Evolutionary conservation across 2,113 vertebrate species (phyloP).

Genomic region (Sylvilagus bachmani): DNA sequence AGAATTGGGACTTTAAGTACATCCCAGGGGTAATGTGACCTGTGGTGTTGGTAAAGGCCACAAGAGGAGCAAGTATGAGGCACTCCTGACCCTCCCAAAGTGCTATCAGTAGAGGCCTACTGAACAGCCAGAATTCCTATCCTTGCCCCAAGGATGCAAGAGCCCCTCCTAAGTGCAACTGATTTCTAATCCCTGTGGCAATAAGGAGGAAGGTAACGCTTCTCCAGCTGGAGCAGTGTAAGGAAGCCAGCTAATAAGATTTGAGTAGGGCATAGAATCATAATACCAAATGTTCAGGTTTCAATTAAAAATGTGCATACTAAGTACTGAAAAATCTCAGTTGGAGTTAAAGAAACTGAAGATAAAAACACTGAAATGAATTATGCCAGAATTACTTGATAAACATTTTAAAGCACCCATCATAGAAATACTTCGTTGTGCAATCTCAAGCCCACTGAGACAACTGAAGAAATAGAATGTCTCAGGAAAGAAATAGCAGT

Average conservation of each 20-base stretch:
- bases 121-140: not conserved
- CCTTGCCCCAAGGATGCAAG: not conserved
- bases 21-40: not conserved
- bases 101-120: not conserved
- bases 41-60: not conserved
- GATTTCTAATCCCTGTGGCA: not conserved
- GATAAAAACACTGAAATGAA: not conserved
- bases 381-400: slow-evolving; percentile 23
- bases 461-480: slow-evolving; percentile 31
- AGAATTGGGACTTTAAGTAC: not conserved
- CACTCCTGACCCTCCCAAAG: not conserved
- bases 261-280: not conserved
- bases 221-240: not conserved
- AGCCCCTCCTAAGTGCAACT: not conserved
- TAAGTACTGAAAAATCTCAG: slow-evolving; percentile 13
- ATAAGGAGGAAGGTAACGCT: not conserved
- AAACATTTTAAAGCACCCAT: slow-evolving; percentile 43
- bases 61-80: not conserved
- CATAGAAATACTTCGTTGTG: slow-evolving; percentile 31
- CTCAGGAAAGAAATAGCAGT: slow-evolving; percentile 37
- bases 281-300: not conserved
- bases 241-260: slow-evolving; percentile 19
- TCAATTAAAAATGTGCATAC: not conserved
- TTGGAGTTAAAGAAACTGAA: slow-evolving; percentile 39
- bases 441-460: slow-evolving; percentile 9